Conservation (phyloP, 2,888 invertebrate genomes). For the Nomada ruficornis region DNA sequence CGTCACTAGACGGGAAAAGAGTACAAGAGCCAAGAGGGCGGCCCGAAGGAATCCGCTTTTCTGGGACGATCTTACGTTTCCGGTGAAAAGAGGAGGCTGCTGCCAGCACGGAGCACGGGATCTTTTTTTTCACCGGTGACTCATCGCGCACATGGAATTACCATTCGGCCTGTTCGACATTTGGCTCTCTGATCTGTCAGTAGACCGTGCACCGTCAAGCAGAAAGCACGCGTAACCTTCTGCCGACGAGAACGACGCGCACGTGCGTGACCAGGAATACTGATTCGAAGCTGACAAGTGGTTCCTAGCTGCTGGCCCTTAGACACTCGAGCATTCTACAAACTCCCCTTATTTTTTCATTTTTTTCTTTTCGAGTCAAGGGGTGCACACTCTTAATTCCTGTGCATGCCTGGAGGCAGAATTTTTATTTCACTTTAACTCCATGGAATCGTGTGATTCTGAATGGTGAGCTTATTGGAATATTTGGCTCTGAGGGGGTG, state of each 20-base stretch:
- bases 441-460: no score
- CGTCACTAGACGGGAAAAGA: background rate
- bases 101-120: background rate
- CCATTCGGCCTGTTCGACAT: slow-evolving; percentile 55
- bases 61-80: slow-evolving; percentile 36
- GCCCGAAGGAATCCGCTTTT: slow-evolving; percentile 20
- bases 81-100: slow-evolving; percentile 27
- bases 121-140: slow-evolving; percentile 54
- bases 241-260: slow-evolving; percentile 19
- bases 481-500: no score
- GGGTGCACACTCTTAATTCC: no score
- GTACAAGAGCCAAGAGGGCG: background rate
- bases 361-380: background rate
- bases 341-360: background rate
- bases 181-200: slow-evolving; percentile 66
- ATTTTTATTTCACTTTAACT: no score
- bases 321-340: background rate
- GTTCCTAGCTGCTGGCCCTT: background rate
- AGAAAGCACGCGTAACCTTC: slow-evolving; percentile 58
- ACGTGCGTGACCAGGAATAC: slow-evolving; percentile 47
- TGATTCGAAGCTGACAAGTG: slow-evolving; percentile 31
- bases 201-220: slow-evolving; percentile 69
- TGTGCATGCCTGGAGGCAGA: no score
- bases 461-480: no score
- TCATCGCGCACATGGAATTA: slow-evolving; percentile 59